Conservation (phyloP, 2,888 invertebrate genomes). For the Cybosia mesomella region DNA sequence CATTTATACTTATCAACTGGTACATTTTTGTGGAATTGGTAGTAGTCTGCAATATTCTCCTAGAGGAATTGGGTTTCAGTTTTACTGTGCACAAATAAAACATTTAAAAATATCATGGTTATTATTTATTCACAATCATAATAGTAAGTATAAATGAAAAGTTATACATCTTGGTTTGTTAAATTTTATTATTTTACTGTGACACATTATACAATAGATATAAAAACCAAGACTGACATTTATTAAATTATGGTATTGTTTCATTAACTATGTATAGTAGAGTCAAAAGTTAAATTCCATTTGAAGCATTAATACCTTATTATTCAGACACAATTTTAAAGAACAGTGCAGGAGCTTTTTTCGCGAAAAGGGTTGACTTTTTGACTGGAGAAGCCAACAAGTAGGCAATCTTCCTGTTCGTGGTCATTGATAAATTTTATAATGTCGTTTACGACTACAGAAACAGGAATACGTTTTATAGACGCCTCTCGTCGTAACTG, state of each 20-base stretch:
- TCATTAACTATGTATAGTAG: background rate
- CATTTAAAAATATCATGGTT: conserved; percentile 48
- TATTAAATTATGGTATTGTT: background rate
- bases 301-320: conserved; percentile 8
- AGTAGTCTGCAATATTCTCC: conserved; percentile 36
- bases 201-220: background rate
- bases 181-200: background rate
- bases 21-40: conserved; percentile 66
- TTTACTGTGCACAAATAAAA: conserved; percentile 75
- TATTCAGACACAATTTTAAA: conserved; percentile 85
- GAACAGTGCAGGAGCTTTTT: conserved; percentile 94
- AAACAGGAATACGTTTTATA: conserved; percentile 94
- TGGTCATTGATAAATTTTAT: conserved; percentile 96
- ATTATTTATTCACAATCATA: conserved; percentile 43
- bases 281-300: conserved; percentile 12
- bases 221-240: background rate
- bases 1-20: background rate
- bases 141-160: conserved; percentile 1
- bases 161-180: background rate
- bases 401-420: conserved; percentile 96
- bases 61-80: conserved; percentile 57
- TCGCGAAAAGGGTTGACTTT: conserved; percentile 98
- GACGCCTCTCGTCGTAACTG: conserved; percentile 97
- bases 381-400: conserved; percentile 97
- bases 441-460: conserved; percentile 96